phyloP scores from a whole-genome alignment of 2,113 vertebrate genomes.

The Triplophysa tibetana region DNA sequence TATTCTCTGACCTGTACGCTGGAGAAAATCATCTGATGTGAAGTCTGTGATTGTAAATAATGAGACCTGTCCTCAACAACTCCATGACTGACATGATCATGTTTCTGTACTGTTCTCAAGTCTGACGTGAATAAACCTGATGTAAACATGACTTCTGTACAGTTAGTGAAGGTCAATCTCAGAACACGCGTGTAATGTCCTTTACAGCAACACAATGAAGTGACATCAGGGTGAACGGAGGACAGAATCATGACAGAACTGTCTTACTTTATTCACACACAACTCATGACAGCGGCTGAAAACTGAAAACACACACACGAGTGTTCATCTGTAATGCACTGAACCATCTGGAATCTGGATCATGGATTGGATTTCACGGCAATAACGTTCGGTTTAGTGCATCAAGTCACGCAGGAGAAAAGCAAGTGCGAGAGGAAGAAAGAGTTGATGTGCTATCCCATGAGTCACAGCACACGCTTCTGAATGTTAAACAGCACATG shows the following conservation, averaged over 20 bases:
- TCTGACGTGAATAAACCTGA: no score
- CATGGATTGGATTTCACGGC: conserved; percentile 41
- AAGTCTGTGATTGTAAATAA: no score
- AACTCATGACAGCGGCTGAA: background rate
- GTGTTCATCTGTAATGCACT: no score
- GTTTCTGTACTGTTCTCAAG: no score
- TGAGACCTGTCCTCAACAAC: no score
- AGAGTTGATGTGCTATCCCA: background rate
- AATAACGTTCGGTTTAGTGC: conserved; percentile 7
- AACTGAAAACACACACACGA: background rate
- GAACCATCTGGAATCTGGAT: no score
- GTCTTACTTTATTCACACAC: conserved; percentile 24
- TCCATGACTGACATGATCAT: no score
- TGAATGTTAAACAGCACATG: background rate
- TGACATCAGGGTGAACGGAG: conserved; percentile 18
- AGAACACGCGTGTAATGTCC: background rate
- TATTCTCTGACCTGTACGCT: no score
- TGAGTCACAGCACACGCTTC: background rate
- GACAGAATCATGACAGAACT: conserved; percentile 28
- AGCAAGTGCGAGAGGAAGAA: conserved; percentile 20
- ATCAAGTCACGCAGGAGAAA: background rate
- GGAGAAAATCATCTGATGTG: no score
- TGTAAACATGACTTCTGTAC: no score
- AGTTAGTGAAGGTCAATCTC: background rate
- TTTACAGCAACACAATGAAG: background rate